Percentiles rank a stretch among this genome's conserved stretches.
phyloP scores from a whole-genome alignment of 92 coral and sea anemone genomes.

The Epizoanthus scotinus region DNA sequence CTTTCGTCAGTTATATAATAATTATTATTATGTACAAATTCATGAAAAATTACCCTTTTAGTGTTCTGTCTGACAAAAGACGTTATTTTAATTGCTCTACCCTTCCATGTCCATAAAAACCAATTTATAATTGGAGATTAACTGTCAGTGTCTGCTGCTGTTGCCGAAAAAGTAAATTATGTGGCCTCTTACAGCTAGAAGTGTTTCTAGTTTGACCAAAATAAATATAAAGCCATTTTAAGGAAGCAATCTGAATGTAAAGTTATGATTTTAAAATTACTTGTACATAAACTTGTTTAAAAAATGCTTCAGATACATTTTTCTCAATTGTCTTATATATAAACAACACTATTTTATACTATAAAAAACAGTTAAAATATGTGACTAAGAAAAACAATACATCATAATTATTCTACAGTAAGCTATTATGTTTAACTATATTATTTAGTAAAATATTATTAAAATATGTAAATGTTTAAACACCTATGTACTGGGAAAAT shows the following conservation, averaged over 20 bases:
- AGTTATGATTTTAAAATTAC: not conserved
- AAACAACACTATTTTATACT: no score
- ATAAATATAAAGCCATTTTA: constrained; percentile 8
- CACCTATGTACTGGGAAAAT: not conserved
- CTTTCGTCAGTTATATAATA: constrained; percentile 7
- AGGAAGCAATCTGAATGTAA: not conserved
- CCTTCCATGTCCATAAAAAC: not conserved
- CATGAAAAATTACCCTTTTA: constrained; percentile 35
- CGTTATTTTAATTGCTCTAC: not conserved
- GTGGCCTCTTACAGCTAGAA: not conserved
- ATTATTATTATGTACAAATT: constrained; percentile 32
- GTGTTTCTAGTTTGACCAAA: constrained; percentile 2
- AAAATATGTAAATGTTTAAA: not conserved
- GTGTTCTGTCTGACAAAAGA: constrained; percentile 19
- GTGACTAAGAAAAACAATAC: no score
- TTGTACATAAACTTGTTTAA: constrained; percentile 5
- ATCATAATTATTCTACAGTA: no score
- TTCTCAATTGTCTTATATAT: no score
- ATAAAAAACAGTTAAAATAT: no score
- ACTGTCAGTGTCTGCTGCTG: constrained; percentile 1
- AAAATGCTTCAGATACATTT: not conserved
- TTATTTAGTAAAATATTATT: not conserved
- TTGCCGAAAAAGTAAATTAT: not conserved
- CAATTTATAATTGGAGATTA: not conserved
- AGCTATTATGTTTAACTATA: not conserved